Conservation (phyloP, 1,140 invertebrate species). For the Caerostris extrusa region DNA sequence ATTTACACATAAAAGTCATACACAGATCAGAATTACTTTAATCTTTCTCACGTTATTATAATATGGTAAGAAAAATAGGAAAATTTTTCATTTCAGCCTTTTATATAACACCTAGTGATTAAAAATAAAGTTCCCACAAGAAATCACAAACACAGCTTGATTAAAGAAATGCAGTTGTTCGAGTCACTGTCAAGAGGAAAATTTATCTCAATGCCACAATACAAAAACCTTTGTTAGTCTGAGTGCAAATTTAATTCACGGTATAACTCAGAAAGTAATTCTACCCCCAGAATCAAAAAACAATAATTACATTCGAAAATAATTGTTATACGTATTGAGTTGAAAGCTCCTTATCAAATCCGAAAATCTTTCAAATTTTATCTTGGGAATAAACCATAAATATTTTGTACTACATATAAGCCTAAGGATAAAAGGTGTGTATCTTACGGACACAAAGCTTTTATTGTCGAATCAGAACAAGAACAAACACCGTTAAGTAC, state of each 20-base stretch:
- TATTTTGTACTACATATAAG: background rate
- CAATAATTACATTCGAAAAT: background rate
- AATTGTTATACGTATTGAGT: too few relatives aligned
- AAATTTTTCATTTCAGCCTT: too few relatives aligned
- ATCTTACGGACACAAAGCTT: background rate
- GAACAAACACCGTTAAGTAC: background rate
- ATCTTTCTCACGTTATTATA: background rate
- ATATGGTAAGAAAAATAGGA: background rate
- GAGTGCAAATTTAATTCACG: background rate
- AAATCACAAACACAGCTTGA: background rate
- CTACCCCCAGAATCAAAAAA: background rate
- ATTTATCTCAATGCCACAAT: background rate
- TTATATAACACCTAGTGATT: background rate
- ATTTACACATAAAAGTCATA: too few relatives aligned
- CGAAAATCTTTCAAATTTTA: background rate
- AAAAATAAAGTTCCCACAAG: background rate
- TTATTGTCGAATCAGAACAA: background rate
- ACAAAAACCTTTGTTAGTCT: background rate
- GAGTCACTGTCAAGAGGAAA: background rate
- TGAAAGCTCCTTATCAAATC: too few relatives aligned
- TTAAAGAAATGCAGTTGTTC: too few relatives aligned
- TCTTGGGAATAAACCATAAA: background rate
- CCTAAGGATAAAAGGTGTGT: slow-evolving; percentile 9
- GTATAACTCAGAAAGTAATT: too few relatives aligned
- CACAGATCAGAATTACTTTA: too few relatives aligned